Evolutionary conservation across 1,140 invertebrate species (phyloP), one percentile per base, ranked within the genome.

Genomic region (Drosophila chauvacae): DNA sequence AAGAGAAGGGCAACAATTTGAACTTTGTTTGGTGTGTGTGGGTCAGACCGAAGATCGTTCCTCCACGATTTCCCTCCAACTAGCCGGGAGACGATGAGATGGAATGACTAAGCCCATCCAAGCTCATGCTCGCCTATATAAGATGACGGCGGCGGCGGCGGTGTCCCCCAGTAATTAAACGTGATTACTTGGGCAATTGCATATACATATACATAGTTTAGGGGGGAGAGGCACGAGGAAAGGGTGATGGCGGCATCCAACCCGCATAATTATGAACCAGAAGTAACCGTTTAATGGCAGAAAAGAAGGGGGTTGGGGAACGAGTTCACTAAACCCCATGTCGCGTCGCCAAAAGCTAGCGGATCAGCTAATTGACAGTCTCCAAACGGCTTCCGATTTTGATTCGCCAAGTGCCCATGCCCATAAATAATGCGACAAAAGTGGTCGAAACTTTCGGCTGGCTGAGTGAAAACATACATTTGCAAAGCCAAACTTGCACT

Each of bases 181-280:
- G 59, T 81, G 69, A 84, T 88, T 80, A 74, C 80, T 80, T 74
- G 56, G 61, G 76, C 63, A 58, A 85, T 78, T 78, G 56, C 55
- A 48, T 37, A 16, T 39, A 37, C 18, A 55, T 55, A 23, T 23
- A 23, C 23, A 23, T 16, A n/a, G 51, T 42, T 14, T 18, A 37
- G 23, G 51, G 16, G 39, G 37, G 23, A 37, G 42, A 23, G 60
- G 37, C 39, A 41, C 39, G 20, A 26, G 64, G 30, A 50, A 39
- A 33, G 35, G 33, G 58, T 11, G 28, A 2, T 53, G 53, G 70
- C 3, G 28, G 45, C 14, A 33, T 39, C 14, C 47, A 42, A 28
- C 80, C 82, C 83, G 82, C 76, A 86, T 86, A 88, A 88, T 83
- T 88, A 87, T 56, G 59, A 47, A 47, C 53, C 60, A 57, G 26